Base-by-base conservation (phyloP, 2,113 vertebrate species). In the Epinephelus lanceolatus region DNA sequence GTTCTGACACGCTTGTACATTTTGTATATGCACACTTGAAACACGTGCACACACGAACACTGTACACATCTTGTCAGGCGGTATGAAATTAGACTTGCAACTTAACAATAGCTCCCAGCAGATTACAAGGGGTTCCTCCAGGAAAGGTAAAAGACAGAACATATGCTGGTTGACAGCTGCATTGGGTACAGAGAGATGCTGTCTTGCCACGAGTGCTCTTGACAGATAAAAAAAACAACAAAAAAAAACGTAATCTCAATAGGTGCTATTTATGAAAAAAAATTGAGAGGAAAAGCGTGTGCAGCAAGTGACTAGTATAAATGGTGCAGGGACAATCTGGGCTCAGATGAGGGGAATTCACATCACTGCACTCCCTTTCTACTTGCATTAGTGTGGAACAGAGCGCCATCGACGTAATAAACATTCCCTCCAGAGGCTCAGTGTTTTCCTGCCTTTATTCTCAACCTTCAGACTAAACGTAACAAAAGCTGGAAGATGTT, bases 121-220 rank as follows among this genome's bases (percentile, higher is more conserved):
- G 93, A 93, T 93, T 85, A 90, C 76, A 73, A 76, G 25, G 42
- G 37, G 37, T 61, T 87, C 86, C 87, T 89, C 63, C 42, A 80
- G 84, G 83, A 91, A 88, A 85, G 85, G 78, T 85, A 81, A 74
- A 86, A 84, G 79, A 83, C 23, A 40, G 59, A 92, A 85, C 93
- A 91, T 84, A 86, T 87, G 91, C 87, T 75, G 49, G 56, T 51
- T 90, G 90, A 94, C 92, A 90, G 86, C 87, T 88, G 87, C 88
- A 87, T 65, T 74, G 61, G 78, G 62, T 79, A 87, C 89, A 84
- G 78, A 85, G 88, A 84, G 78, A 93, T 80, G 62, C 66, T 21
- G 61, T 83, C 71, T 88, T 69, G 70, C 69, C 67, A 37, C n/a
- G 15, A 88, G 85, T 77, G 91, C 86, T 87, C 69, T 78, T 91